Conservation (phyloP, 2,113 vertebrate genomes). For the Capreolus pygargus region DNA sequence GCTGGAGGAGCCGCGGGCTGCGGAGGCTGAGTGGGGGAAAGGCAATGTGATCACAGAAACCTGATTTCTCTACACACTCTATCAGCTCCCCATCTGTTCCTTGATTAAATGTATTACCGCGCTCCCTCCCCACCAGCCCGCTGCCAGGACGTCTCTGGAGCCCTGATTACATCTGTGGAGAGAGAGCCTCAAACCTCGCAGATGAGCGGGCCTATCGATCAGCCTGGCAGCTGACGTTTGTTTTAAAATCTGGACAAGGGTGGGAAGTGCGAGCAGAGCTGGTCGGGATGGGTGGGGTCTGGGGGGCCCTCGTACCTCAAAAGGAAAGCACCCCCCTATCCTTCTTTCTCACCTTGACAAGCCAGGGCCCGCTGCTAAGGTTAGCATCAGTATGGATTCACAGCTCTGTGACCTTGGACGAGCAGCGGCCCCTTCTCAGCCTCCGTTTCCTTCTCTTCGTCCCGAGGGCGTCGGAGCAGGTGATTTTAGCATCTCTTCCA, state of each 20-base stretch:
- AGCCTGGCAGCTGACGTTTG: slow-evolving; percentile 59
- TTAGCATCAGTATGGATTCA: not conserved
- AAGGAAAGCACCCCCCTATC: not conserved
- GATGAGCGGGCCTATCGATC: slow-evolving; percentile 72
- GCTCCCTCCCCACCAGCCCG: slow-evolving; percentile 51
- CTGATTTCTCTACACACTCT: slow-evolving; percentile 73
- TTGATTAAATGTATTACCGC: slow-evolving; percentile 75
- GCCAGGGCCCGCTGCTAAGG: not conserved
- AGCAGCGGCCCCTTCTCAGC: accelerated
- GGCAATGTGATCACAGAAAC: slow-evolving; percentile 71
- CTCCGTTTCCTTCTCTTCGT: not conserved
- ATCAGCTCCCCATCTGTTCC: slow-evolving; percentile 79
- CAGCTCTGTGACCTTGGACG: not conserved
- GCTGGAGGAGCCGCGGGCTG: not conserved
- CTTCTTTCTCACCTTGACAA: not conserved
- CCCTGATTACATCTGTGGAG: slow-evolving; percentile 77
- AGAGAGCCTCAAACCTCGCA: slow-evolving; percentile 69
- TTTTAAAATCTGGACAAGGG: slow-evolving; percentile 26
- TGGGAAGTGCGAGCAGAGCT: not conserved
- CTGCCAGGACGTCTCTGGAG: slow-evolving; percentile 74
- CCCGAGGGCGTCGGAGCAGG: accelerated
- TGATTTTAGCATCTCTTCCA: not conserved
- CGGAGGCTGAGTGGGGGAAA: slow-evolving; percentile 42
- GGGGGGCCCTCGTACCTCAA: not conserved
- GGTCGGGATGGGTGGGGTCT: too few relatives aligned